phyloP scores from a whole-genome alignment of 2,888 invertebrate species.

The Nebria brevicollis region DNA sequence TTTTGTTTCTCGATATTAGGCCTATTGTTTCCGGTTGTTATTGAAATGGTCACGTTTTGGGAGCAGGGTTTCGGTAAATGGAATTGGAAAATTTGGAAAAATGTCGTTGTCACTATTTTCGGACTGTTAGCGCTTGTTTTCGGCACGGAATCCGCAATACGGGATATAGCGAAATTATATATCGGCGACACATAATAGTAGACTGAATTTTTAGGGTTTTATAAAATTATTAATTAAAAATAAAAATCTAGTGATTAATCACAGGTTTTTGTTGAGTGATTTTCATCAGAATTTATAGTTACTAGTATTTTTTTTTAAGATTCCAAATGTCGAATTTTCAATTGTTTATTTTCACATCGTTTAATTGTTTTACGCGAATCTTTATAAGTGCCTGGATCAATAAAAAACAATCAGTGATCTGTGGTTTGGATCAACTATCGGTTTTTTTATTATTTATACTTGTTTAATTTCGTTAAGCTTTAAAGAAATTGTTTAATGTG shows the following conservation, averaged over 20 bases:
- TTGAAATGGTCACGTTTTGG: conserved; percentile 89
- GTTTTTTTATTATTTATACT: neutral
- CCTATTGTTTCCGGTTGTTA: conserved; percentile 84
- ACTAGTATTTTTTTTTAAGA: conserved; percentile 23
- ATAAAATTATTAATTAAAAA: neutral
- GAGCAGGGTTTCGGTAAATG: conserved; percentile 79
- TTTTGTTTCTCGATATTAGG: conserved; percentile 93
- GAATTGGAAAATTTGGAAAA: conserved; percentile 82
- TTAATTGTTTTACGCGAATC: neutral
- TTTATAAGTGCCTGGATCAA: neutral
- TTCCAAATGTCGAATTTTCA: conserved; percentile 11
- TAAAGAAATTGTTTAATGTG: neutral
- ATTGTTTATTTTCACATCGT: neutral
- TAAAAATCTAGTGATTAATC: neutral
- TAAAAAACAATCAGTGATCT: neutral
- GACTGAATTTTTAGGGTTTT: neutral
- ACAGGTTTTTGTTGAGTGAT: neutral
- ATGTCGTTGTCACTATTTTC: conserved; percentile 77
- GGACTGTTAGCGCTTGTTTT: conserved; percentile 84
- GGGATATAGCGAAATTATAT: conserved; percentile 67
- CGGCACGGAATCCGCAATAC: conserved; percentile 77
- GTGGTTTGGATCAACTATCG: neutral
- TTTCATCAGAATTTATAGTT: neutral
- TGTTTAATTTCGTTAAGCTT: neutral
- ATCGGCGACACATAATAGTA: conserved; percentile 8